phyloP scores from a whole-genome alignment of 2,888 invertebrate species.

The Cataglyphis altisquamis region DNA sequence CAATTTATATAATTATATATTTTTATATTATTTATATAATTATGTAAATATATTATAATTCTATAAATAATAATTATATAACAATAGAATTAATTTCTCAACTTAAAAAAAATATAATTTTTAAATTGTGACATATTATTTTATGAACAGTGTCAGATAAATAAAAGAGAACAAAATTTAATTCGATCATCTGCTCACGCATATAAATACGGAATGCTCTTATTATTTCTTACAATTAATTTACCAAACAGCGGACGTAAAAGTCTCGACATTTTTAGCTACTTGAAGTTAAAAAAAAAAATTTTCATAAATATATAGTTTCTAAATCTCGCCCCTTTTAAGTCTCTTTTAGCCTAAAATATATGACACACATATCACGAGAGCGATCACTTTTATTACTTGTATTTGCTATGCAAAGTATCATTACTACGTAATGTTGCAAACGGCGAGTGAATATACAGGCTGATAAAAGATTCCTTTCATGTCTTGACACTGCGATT shows the following conservation, averaged over 20 bases:
- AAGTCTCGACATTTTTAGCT: background rate
- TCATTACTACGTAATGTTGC: slow-evolving; percentile 14
- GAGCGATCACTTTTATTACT: slow-evolving; percentile 12
- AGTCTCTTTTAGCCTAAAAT: background rate
- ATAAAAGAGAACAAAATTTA: background rate
- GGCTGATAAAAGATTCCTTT: slow-evolving; percentile 36
- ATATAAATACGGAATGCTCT: background rate
- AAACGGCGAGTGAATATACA: slow-evolving; percentile 13
- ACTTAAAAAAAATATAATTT: background rate
- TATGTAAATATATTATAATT: no score
- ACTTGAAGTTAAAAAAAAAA: background rate
- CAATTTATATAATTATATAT: no score
- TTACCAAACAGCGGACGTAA: background rate
- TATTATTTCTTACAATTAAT: background rate
- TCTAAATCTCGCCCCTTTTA: background rate
- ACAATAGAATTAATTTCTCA: no score
- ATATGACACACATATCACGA: background rate
- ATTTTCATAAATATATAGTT: background rate
- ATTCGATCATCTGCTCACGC: background rate
- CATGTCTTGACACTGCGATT: slow-evolving; percentile 21
- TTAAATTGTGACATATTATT: background rate
- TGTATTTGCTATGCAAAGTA: background rate
- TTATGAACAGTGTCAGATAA: background rate
- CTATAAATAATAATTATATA: no score
- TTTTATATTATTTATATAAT: no score